phyloP scores from a whole-genome alignment of 2,797 vertebrate genomes.

The Macrochelys suwanniensis region DNA sequence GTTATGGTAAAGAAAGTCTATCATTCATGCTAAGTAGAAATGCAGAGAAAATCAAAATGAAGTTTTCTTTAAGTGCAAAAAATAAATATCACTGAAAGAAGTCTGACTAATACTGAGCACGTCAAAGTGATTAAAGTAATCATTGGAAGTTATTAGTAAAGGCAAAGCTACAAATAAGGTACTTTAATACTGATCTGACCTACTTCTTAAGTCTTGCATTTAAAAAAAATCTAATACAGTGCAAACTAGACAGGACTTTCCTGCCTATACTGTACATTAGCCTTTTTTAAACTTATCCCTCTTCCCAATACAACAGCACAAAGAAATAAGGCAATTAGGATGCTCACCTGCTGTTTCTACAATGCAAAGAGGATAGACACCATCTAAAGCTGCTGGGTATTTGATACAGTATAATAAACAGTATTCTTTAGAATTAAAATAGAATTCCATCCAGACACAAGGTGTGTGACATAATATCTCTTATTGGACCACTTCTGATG shows the following conservation, averaged over 20 bases:
- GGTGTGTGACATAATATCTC: background rate
- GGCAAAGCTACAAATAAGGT: constrained; percentile 42
- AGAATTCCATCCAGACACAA: background rate
- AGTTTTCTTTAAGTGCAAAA: constrained; percentile 18
- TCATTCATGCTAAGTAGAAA: background rate
- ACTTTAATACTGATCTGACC: constrained; percentile 65
- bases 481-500: too few species aligned
- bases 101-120: constrained; percentile 21
- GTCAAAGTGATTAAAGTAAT: constrained; percentile 63
- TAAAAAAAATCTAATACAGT: background rate
- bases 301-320: background rate
- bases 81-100: constrained; percentile 12
- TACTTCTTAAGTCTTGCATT: constrained; percentile 38
- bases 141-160: constrained; percentile 49
- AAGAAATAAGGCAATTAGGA: background rate
- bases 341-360: background rate
- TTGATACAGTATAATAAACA: constrained; percentile 21
- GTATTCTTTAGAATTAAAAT: background rate
- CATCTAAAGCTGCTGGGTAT: constrained; percentile 52
- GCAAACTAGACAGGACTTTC: background rate
- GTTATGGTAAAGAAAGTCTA: constrained; percentile 45
- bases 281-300: background rate
- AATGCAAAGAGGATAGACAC: constrained; percentile 40
- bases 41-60: background rate
- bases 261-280: background rate